These are phyloP conservation scores for Drosophila micromelanica DNA, from an alignment of 1,140 invertebrate species.

Conservation along the genomic window DNA sequence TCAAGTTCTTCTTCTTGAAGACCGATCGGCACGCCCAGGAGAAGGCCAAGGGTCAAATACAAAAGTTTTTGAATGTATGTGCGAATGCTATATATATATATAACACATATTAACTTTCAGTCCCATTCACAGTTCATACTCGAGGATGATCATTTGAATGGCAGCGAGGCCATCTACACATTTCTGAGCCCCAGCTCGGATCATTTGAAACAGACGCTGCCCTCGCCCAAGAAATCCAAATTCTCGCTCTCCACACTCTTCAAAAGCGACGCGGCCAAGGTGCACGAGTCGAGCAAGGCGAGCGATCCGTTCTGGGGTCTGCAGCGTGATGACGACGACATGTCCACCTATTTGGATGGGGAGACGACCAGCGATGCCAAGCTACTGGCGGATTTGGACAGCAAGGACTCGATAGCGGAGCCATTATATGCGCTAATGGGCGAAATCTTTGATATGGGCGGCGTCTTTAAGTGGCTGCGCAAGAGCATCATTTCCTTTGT, in stretches of 20 bases:
- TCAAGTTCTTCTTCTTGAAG: conserved; percentile 92
- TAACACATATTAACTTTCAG: not conserved
- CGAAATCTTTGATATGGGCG: conserved; percentile 95
- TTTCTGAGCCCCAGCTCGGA: conserved; percentile 96
- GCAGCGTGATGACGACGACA: conserved; percentile 88
- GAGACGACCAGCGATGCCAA: conserved; percentile 85
- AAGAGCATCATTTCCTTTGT: conserved; percentile 95
- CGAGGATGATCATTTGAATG: conserved; percentile 93
- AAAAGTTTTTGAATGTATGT: conserved; percentile 93
- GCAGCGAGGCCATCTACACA: conserved; percentile 94
- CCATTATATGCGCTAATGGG: conserved; percentile 93
- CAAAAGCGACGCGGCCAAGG: conserved; percentile 88
- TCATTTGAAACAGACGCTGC: conserved; percentile 91
- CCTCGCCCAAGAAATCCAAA: conserved; percentile 91
- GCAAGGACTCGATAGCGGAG: conserved; percentile 93
- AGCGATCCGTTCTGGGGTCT: conserved; percentile 83
- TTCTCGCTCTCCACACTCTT: conserved; percentile 94
- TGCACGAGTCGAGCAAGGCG: conserved; percentile 59
- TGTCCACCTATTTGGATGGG: conserved; percentile 89
- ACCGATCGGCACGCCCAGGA: conserved; percentile 91
- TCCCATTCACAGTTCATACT: conserved; percentile 89
- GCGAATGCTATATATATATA: not conserved
- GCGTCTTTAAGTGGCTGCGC: conserved; percentile 93
- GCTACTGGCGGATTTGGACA: conserved; percentile 86
- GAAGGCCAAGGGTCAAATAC: conserved; percentile 92